Conservation (phyloP, 2,888 invertebrate genomes). For the Tillus elongatus region DNA sequence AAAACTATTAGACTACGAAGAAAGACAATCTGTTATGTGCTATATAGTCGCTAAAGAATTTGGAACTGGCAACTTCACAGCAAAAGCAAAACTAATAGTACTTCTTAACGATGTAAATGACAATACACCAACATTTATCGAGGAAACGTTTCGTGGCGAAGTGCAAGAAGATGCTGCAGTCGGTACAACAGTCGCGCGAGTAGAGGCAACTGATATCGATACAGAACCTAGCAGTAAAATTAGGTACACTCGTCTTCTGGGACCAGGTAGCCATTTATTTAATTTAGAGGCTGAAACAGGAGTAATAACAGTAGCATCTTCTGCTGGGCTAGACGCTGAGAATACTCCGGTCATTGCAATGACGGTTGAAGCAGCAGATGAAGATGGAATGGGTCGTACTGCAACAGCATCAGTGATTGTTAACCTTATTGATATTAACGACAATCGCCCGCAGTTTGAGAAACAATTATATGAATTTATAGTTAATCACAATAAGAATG, state of each 20-base stretch:
- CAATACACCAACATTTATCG: slow-evolving; percentile 72
- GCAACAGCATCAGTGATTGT: slow-evolving; percentile 66
- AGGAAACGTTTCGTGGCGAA: slow-evolving; percentile 62
- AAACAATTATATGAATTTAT: slow-evolving; percentile 72
- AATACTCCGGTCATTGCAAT: slow-evolving; percentile 65
- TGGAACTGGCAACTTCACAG: slow-evolving; percentile 64
- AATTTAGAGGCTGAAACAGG: slow-evolving; percentile 71
- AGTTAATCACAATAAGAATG: slow-evolving; percentile 60
- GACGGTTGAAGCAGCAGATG: slow-evolving; percentile 80
- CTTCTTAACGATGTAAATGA: slow-evolving; percentile 82
- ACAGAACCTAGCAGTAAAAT: slow-evolving; percentile 62
- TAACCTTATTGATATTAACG: slow-evolving; percentile 54
- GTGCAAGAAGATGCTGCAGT: slow-evolving; percentile 73
- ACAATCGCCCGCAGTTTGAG: slow-evolving; percentile 64
- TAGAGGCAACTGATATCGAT: slow-evolving; percentile 76
- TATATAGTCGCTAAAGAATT: slow-evolving; percentile 75
- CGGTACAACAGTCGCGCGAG: slow-evolving; percentile 40
- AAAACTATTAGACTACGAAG: slow-evolving; percentile 75
- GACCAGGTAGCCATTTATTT: slow-evolving; percentile 69
- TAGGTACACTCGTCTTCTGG: slow-evolving; percentile 35
- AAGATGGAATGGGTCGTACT: slow-evolving; percentile 69
- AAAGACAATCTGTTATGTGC: slow-evolving; percentile 58
- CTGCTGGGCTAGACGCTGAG: slow-evolving; percentile 76
- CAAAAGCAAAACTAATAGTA: slow-evolving; percentile 66
- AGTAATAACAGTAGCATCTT: slow-evolving; percentile 67